Evolutionary conservation across 2,797 vertebrate genomes (phyloP), one percentile per base, ranked within the genome.

Genomic region (Peromyscus melanophrys): DNA sequence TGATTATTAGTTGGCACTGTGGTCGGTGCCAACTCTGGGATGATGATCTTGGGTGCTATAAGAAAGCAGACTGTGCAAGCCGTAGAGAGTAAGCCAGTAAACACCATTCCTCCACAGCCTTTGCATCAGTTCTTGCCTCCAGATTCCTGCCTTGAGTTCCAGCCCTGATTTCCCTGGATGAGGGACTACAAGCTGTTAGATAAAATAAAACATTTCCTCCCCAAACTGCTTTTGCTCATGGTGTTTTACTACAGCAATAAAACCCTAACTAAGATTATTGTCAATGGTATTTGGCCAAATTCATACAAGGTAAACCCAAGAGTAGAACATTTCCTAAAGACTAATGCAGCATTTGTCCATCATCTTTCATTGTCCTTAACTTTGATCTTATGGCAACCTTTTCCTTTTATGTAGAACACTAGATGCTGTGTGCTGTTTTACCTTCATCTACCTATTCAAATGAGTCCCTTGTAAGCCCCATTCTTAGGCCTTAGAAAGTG

Each of bases 401-500:
- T 86, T 80, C 37, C 19, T 86, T 95, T 85, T 37, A 81, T 76
- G 21, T 84, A 77, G n/a, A 59, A 96, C 27, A 84, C 16, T 86
- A 86, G 55, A 52, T 40, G 83, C 11, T 76, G n/a, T 65, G 49
- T 83, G 37, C 40, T 34, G 61, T 65, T 84, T 77, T 85, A 34
- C 49, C 52, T 94, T n/a, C 17, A 77, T 82, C n/a, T 80, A 40
- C 43, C 17, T 95, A 65, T 69, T 96, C 29, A 37, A 52, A 52
- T 94, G 43, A 84, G 87, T 76, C 78, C 63, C 43, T 55, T 87
- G 17, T 93, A 91, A 37, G 73, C 46, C 31, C 40, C 27, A 7
- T 96, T 96, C 34, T 89, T 76, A 61, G 82, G 8, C 46, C 92
- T 97, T 59, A 25, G 61, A 94, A 96, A 57, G 75, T 94, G 14